These are phyloP conservation scores for Euborellia annulipes DNA, from an alignment of 1,140 invertebrate species.

Conservation along the genomic window DNA sequence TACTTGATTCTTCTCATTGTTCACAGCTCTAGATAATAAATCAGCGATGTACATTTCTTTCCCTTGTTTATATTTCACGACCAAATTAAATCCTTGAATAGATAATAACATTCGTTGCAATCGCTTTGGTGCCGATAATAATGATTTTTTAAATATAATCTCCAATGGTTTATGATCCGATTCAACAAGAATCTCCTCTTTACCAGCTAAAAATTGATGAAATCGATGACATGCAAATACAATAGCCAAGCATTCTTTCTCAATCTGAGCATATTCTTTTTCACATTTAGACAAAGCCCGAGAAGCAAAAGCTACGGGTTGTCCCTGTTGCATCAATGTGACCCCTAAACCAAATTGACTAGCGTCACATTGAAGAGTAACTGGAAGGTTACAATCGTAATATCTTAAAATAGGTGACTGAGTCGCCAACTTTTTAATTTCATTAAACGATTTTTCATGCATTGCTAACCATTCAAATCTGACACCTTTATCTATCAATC, in stretches of 20 bases:
- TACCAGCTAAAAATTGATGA: conserved; percentile 24
- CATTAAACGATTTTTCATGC: conserved; percentile 15
- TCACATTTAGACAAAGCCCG: conserved; percentile 15
- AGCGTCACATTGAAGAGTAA: conserved; percentile 9
- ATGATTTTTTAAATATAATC: conserved; percentile 24
- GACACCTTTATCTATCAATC: conserved; percentile 18
- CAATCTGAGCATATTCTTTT: conserved; percentile 25
- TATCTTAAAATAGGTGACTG: conserved; percentile 18
- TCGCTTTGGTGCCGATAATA: conserved; percentile 23
- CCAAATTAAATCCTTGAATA: conserved; percentile 25
- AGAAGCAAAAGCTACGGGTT: conserved; percentile 22
- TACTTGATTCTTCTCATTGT: too few relatives aligned
- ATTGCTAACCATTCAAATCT: conserved; percentile 14
- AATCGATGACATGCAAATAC: conserved; percentile 27
- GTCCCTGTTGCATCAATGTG: conserved; percentile 15
- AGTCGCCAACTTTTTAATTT: conserved; percentile 17
- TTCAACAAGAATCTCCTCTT: conserved; percentile 25
- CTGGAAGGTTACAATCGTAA: conserved; percentile 13
- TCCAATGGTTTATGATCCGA: conserved; percentile 31
- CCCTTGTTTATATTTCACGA: conserved; percentile 13
- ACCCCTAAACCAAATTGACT: conserved; percentile 14
- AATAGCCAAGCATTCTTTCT: conserved; percentile 35
- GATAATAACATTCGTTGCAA: conserved; percentile 28
- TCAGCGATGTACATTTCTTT: background rate
- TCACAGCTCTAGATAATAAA: conserved; percentile 2